Evolutionary conservation across 2,888 invertebrate species (phyloP).

Genomic region (Eupithecia exiguata): DNA sequence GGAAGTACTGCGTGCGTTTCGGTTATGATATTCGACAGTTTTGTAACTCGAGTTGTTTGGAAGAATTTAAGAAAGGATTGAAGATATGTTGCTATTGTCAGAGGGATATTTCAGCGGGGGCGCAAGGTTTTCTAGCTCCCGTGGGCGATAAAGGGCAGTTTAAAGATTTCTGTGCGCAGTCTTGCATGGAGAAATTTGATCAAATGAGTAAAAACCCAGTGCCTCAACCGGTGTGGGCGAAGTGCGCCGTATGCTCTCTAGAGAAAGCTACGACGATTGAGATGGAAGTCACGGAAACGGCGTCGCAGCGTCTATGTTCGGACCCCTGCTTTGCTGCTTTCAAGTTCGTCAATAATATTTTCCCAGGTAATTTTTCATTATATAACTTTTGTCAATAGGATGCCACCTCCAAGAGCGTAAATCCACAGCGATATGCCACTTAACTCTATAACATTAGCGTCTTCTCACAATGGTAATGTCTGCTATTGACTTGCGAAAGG

Average conservation of each 20-base stretch:
- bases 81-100: constrained; percentile 97
- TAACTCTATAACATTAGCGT: neutral
- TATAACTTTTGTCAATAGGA: neutral
- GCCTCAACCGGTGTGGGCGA: constrained; percentile 83
- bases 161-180: constrained; percentile 88
- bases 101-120: constrained; percentile 90
- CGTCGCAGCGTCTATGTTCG: constrained; percentile 90
- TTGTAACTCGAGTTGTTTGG: constrained; percentile 93
- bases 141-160: constrained; percentile 95
- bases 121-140: constrained; percentile 92
- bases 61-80: constrained; percentile 93
- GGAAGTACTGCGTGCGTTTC: constrained; percentile 96
- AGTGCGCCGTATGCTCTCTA: constrained; percentile 92
- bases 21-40: constrained; percentile 96
- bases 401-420: neutral
- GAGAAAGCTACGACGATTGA: constrained; percentile 90
- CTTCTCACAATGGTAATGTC: neutral
- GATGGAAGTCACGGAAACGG: constrained; percentile 87
- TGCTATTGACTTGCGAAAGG: neutral
- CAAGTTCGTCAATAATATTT: constrained; percentile 95
- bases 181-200: constrained; percentile 90
- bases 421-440: neutral
- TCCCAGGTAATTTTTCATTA: constrained; percentile 80
- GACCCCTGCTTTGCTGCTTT: constrained; percentile 97
- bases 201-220: constrained; percentile 86